Evolutionary conservation across 2,797 vertebrate genomes (phyloP).

Genomic region (Oreonectes daqikongensis): DNA sequence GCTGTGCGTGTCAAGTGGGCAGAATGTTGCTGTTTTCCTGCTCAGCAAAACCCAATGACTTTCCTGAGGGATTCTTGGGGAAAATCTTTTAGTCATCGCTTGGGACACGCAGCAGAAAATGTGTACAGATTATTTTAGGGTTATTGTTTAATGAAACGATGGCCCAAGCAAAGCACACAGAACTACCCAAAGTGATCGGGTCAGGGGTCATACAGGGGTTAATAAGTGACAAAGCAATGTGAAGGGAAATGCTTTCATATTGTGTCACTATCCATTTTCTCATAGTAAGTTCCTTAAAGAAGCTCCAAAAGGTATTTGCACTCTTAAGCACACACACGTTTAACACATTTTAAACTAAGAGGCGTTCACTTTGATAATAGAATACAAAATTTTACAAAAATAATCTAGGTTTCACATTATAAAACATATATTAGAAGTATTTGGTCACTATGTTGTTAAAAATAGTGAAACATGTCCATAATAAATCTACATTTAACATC

Average conservation of each 20-base stretch:
- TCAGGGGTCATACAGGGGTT: not conserved
- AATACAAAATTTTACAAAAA: too few species aligned
- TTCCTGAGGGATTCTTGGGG: not conserved
- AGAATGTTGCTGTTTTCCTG: slow-evolving; percentile 15
- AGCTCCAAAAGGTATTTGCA: too few species aligned
- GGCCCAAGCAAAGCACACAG: slow-evolving; percentile 12
- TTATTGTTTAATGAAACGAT: slow-evolving; percentile 8
- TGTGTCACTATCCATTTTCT: not conserved
- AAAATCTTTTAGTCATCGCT: not conserved
- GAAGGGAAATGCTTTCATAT: not conserved
- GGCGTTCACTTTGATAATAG: not conserved
- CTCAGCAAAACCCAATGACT: slow-evolving; percentile 34
- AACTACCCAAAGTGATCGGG: slow-evolving; percentile 11
- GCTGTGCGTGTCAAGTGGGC: not conserved
- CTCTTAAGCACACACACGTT: not conserved
- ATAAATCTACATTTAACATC: too few species aligned
- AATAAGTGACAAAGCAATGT: slow-evolving; percentile 4
- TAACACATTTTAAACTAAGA: not conserved
- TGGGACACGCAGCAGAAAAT: slow-evolving; percentile 20
- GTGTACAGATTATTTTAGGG: slow-evolving; percentile 19
- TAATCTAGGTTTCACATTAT: too few species aligned
- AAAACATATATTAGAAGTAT: too few species aligned
- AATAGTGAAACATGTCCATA: too few species aligned
- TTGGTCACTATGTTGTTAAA: too few species aligned
- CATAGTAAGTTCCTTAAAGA: too few species aligned